Conservation (phyloP, 2,888 invertebrate species). For the Cenopis cana region DNA sequence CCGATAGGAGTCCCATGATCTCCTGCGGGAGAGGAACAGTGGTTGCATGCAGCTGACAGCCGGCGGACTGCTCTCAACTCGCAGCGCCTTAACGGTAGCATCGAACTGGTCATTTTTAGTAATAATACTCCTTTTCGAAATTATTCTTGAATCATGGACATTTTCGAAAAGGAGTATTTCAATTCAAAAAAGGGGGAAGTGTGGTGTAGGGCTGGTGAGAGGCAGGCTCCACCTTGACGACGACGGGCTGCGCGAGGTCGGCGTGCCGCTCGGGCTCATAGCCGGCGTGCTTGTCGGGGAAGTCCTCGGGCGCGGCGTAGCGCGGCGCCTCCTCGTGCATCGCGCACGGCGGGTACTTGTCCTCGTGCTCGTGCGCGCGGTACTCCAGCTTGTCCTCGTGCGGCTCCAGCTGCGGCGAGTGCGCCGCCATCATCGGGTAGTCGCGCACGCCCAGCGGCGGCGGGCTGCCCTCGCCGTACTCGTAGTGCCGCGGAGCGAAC, state of each 20-base stretch:
- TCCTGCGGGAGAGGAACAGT: no score
- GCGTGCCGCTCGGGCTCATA: constrained; percentile 78
- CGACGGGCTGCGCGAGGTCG: constrained; percentile 76
- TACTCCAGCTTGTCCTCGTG: constrained; percentile 81
- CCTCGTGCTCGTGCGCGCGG: constrained; percentile 76
- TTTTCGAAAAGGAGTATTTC: constrained; percentile 86
- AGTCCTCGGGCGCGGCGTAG: constrained; percentile 83
- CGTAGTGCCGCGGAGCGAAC: constrained; percentile 88
- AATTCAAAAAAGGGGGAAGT: constrained; percentile 92
- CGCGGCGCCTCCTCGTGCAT: constrained; percentile 82
- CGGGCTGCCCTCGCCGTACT: constrained; percentile 86
- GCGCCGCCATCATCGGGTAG: constrained; percentile 87
- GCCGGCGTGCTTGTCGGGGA: constrained; percentile 69
- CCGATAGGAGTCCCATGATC: no score
- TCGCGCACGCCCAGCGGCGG: constrained; percentile 87
- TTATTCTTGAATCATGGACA: constrained; percentile 72
- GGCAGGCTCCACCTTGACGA: constrained; percentile 85
- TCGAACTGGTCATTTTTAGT: constrained; percentile 15
- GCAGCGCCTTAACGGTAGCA: constrained; percentile 1
- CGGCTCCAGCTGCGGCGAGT: constrained; percentile 85
- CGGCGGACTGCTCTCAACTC: not conserved
- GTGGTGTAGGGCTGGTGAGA: constrained; percentile 87
- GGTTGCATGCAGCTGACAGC: not conserved
- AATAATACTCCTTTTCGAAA: constrained; percentile 83
- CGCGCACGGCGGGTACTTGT: constrained; percentile 78